A percentile compares a stretch with the other conserved stretches of the same genome.
Conservation (phyloP, 2,888 invertebrate species). For the Disparrhopalites patrizii region DNA sequence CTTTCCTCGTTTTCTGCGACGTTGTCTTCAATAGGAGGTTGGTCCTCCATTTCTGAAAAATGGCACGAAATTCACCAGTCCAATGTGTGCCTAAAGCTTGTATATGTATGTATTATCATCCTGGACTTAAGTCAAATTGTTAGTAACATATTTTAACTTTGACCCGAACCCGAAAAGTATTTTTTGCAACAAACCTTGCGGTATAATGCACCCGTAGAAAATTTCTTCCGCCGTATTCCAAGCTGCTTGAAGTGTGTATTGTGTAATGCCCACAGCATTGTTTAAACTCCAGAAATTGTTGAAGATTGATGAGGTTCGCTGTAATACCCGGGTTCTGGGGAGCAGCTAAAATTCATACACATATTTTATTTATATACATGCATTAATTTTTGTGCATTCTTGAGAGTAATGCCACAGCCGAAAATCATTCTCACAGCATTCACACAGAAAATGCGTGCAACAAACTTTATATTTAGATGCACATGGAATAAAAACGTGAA, state of each 20-base stretch:
- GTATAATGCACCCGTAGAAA: constrained; percentile 6
- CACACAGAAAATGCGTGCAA: too few species aligned
- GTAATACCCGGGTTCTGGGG: background rate
- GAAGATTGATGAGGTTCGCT: background rate
- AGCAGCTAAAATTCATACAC: background rate
- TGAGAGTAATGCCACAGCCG: too few species aligned
- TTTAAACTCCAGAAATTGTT: constrained; percentile 12
- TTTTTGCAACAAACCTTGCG: background rate
- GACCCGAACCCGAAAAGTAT: background rate
- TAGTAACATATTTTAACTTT: background rate
- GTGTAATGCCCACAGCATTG: constrained; percentile 9
- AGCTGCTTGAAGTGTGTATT: constrained; percentile 11
- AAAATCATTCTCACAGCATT: too few species aligned
- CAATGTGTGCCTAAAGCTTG: too few species aligned
- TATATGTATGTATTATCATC: constrained; percentile 2
- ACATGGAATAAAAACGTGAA: background rate
- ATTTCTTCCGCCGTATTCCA: constrained; percentile 22
- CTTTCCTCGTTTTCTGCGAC: constrained; percentile 27
- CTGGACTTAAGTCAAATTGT: background rate
- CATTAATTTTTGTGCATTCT: too few species aligned
- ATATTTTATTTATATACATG: too few species aligned
- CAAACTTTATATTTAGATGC: too few species aligned
- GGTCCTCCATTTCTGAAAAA: constrained; percentile 2
- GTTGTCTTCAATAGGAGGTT: constrained; percentile 20
- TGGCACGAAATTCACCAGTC: background rate